Evolutionary conservation across 2,113 vertebrate genomes (phyloP), one percentile per base, ranked within the genome.

Genomic region (Cynocephalus volans): DNA sequence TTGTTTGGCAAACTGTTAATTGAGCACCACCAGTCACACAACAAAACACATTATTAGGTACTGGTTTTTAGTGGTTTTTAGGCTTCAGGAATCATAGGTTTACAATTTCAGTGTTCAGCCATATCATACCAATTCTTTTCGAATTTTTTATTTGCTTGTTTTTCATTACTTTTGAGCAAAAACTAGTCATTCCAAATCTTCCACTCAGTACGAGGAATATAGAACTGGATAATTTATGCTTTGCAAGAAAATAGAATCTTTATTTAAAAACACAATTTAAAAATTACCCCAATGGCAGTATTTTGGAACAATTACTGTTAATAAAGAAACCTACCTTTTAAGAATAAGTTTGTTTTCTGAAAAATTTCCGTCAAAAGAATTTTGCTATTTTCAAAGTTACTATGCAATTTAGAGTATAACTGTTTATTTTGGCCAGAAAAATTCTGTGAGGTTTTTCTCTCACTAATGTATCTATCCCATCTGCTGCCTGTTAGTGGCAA

Each of bases 271-370:
- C 19, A 76, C 11, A 36, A 23, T 33, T 89, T 58, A 45, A 69
- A 88, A 23, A 17, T 88, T 41, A 54, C 3, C 24, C 12, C 9
- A 24, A 15, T 28, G 41, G 33, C 70, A 80, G 6, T 88, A 88
- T 88, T 89, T 94, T 21, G 41, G 24, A 48, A 58, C 14, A 75
- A 52, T 70, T 73, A 48, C 26, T 91, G 11, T 69, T 88, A 41
- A 91, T 36, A 72, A 48, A 52, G 10, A 54, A 50, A 36, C 24
- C 5, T 48, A 50, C 3, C 13, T 18, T 33, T 50, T 60, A 58
- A 83, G 64, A 41, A 48, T 79, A 31, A 48, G 69, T 92, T 79
- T 81, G 64, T 75, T 81, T 79, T 92, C 28, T 97, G 73, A 48
- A 86, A 89, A 72, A 56, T 14, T 26, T 45, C 54, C 4, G 33